These are phyloP conservation scores for Papilio protenor DNA, from an alignment of 2,888 invertebrate species.

Conservation along the genomic window DNA sequence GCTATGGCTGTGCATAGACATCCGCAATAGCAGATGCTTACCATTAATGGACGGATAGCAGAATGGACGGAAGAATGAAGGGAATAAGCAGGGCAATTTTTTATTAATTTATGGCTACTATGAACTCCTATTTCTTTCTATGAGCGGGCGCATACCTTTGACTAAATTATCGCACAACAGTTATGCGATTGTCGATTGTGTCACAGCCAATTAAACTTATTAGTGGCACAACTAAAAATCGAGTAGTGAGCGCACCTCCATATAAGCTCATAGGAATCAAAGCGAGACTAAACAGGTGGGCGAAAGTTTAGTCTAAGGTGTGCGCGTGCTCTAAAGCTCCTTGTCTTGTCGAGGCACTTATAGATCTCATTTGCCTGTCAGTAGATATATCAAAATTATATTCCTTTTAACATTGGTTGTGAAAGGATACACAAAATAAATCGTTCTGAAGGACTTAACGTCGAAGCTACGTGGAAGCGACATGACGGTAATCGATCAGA, in stretches of 20 bases:
- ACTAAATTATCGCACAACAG: no score
- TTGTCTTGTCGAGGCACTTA: not conserved
- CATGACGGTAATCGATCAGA: slow-evolving; percentile 30
- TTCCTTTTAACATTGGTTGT: not conserved
- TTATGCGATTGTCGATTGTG: no score
- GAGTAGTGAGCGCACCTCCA: no score
- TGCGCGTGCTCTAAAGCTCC: not conserved
- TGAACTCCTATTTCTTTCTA: not conserved
- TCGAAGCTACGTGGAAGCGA: not conserved
- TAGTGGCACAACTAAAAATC: no score
- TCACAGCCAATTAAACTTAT: no score
- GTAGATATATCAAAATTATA: not conserved
- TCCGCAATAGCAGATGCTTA: no score
- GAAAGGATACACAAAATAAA: slow-evolving; percentile 12
- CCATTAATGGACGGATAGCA: not conserved
- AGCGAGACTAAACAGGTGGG: no score
- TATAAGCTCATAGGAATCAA: no score
- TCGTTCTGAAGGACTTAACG: not conserved
- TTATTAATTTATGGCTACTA: not conserved
- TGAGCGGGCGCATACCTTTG: no score
- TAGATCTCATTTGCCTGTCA: not conserved
- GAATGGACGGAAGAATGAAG: not conserved
- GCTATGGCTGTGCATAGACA: no score
- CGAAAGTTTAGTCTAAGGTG: not conserved
- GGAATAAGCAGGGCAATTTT: not conserved